Percentiles rank a stretch among this genome's conserved stretches.
Conservation (phyloP, 2,888 invertebrate species). For the Mamestra brassicae region DNA sequence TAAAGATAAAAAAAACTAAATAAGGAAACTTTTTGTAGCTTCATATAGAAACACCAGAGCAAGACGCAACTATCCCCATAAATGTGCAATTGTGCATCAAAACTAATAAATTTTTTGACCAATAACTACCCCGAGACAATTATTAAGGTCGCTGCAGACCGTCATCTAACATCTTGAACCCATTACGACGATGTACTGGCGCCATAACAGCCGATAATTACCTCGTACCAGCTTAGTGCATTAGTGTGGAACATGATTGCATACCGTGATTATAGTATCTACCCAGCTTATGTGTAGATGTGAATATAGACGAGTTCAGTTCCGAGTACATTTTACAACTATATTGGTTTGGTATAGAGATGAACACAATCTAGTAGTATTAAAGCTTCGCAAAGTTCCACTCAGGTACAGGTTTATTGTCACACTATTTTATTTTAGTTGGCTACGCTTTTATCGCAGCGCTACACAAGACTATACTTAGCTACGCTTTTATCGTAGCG, state of each 20-base stretch:
- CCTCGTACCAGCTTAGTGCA: conserved; percentile 53
- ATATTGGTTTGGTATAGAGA: neutral
- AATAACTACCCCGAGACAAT: neutral
- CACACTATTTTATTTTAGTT: too few species aligned
- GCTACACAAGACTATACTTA: neutral
- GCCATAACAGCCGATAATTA: conserved; percentile 26
- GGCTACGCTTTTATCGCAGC: neutral
- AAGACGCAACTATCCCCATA: neutral
- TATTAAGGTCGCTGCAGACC: neutral
- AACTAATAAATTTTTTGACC: neutral
- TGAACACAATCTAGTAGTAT: neutral
- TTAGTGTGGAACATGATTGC: conserved; percentile 49
- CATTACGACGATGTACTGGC: conserved; percentile 30
- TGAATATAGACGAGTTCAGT: neutral
- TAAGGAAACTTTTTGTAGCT: neutral
- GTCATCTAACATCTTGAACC: conserved; percentile 27
- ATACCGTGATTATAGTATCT: neutral
- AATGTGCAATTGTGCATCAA: neutral
- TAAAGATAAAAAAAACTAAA: neutral
- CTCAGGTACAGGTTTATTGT: too few species aligned
- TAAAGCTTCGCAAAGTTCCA: neutral
- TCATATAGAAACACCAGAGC: neutral
- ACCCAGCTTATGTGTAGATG: neutral
- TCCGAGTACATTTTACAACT: neutral
- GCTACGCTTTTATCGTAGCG: too few species aligned